Percentiles rank a stretch among this genome's conserved stretches.
phyloP scores from a whole-genome alignment of 2,888 invertebrate species.

The Philopedon plagiatum region DNA sequence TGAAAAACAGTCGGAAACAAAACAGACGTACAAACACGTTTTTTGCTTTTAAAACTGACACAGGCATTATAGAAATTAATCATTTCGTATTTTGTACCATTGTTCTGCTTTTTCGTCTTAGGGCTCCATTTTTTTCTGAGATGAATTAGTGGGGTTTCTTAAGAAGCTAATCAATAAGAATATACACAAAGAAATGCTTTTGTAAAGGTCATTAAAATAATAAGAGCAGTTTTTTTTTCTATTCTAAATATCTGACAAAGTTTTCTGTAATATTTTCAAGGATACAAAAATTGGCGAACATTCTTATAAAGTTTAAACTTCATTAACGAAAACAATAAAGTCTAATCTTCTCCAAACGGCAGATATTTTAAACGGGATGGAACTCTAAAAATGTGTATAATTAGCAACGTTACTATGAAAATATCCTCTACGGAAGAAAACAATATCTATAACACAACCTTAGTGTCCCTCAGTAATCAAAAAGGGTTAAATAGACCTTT shows the following conservation, averaged over 20 bases:
- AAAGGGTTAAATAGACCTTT: not conserved
- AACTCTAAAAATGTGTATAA: not conserved
- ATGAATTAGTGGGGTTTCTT: conserved; percentile 5
- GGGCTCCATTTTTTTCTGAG: not conserved
- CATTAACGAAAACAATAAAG: too few relatives aligned
- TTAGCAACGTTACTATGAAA: not conserved
- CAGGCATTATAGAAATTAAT: conserved; percentile 38
- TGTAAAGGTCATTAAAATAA: not conserved
- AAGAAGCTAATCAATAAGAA: not conserved
- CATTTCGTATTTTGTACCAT: conserved; percentile 19
- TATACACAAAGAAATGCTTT: not conserved
- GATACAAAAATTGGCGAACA: too few relatives aligned
- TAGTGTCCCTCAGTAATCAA: not conserved
- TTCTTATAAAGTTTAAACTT: too few relatives aligned
- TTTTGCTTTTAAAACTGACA: conserved; percentile 33
- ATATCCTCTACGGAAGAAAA: not conserved
- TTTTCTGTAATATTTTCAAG: too few relatives aligned
- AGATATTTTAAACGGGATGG: not conserved
- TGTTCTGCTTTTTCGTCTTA: conserved; percentile 14
- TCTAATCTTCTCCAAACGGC: too few relatives aligned
- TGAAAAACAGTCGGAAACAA: conserved; percentile 10
- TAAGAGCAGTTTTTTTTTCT: too few relatives aligned
- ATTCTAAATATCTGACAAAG: too few relatives aligned
- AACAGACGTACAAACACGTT: conserved; percentile 26
- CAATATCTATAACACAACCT: not conserved